Conservation (phyloP, 1,140 invertebrate species). For the Drosophila quadrilineata region DNA sequence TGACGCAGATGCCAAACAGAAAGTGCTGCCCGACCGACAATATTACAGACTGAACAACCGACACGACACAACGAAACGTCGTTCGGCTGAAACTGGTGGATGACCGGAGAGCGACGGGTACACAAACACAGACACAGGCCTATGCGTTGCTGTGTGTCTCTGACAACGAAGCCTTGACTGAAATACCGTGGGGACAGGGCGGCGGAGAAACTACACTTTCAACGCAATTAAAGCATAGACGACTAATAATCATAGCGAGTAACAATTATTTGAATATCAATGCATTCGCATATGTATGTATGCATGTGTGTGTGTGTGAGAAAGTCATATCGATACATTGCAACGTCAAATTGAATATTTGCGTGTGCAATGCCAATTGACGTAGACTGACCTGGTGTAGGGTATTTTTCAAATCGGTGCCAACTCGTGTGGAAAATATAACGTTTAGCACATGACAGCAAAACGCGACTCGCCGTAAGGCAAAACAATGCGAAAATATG, state of each 20-base stretch:
- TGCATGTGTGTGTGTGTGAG: no score
- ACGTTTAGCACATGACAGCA: slow-evolving; percentile 44
- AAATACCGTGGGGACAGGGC: no score
- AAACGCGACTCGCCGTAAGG: slow-evolving; percentile 55
- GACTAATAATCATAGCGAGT: no score
- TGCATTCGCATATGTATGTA: no score
- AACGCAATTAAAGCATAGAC: slow-evolving; percentile 22
- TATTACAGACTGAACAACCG: not conserved
- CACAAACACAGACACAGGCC: no score
- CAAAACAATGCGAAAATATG: no score
- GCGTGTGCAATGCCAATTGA: slow-evolving; percentile 52
- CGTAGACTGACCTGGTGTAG: slow-evolving; percentile 31
- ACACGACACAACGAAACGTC: slow-evolving; percentile 8
- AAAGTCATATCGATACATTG: slow-evolving; percentile 6
- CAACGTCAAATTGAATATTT: slow-evolving; percentile 55
- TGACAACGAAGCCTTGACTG: no score
- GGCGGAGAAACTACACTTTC: not conserved
- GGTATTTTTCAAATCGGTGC: slow-evolving; percentile 20
- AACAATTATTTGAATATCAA: no score
- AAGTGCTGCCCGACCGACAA: not conserved
- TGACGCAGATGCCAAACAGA: slow-evolving; percentile 65
- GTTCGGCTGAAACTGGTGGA: slow-evolving; percentile 7
- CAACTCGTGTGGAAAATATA: slow-evolving; percentile 44
- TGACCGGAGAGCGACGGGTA: not conserved
- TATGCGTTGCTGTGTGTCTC: no score